A percentile compares a stretch with the other conserved stretches of the same genome.
These are phyloP conservation scores for Troglohyphantes excavatus DNA, from an alignment of 2,888 invertebrate genomes.

Conservation along the genomic window DNA sequence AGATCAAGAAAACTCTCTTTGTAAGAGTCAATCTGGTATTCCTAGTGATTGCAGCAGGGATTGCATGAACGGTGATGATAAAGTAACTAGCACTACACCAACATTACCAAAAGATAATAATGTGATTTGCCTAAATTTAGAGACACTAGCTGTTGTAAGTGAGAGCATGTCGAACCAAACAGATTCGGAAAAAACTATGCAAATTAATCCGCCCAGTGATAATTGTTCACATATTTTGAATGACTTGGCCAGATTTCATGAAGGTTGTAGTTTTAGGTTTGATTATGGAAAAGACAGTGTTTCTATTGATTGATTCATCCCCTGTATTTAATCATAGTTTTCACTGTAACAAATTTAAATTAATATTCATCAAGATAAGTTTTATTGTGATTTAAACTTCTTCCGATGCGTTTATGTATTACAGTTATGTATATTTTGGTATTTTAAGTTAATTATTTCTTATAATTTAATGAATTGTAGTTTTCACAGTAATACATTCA, in stretches of 20 bases:
- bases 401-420: not conserved
- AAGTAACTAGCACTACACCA: conserved; percentile 64
- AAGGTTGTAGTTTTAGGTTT: conserved; percentile 71
- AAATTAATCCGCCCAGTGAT: conserved; percentile 72
- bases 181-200: conserved; percentile 65
- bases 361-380: no score
- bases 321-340: not conserved
- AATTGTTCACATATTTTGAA: conserved; percentile 68
- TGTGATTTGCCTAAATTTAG: conserved; percentile 59
- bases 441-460: not conserved
- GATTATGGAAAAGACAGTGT: conserved; percentile 64
- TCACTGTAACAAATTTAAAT: not conserved
- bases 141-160: conserved; percentile 59
- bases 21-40: conserved; percentile 42
- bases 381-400: not conserved
- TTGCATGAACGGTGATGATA: conserved; percentile 72
- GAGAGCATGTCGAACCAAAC: conserved; percentile 55
- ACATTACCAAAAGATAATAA: conserved; percentile 64
- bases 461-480: no score
- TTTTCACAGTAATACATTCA: no score
- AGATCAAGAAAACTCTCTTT: conserved; percentile 50
- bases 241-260: conserved; percentile 73
- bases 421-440: not conserved
- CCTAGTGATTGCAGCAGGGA: conserved; percentile 62
- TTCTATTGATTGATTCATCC: conserved; percentile 56